Conservation (phyloP, 2,797 vertebrate genomes). For the Trichosurus vulpecula region DNA sequence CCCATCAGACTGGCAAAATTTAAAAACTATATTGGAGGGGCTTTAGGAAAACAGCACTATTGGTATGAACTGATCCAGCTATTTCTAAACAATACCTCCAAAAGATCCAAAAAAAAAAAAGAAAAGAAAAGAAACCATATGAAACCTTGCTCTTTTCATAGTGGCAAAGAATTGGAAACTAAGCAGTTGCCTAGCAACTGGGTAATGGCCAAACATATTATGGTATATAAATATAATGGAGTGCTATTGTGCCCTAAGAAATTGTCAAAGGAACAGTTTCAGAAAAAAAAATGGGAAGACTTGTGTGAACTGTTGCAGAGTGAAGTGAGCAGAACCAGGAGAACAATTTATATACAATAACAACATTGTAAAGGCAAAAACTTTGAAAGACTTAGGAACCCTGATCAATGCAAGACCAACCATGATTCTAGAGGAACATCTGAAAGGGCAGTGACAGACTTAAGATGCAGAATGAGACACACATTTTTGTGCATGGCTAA, state of each 20-base stretch:
- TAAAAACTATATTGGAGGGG: neutral
- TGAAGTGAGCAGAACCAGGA: neutral
- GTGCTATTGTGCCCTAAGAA: neutral
- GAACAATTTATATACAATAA: neutral
- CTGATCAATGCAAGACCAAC: neutral
- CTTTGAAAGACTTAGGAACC: neutral
- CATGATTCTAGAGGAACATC: neutral
- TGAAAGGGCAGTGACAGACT: neutral
- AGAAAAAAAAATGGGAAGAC: neutral
- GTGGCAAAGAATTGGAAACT: neutral
- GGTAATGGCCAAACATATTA: neutral
- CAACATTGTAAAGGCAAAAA: neutral
- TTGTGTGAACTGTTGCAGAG: neutral
- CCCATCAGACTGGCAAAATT: neutral
- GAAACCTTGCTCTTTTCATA: neutral
- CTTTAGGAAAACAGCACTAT: neutral
- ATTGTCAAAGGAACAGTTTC: neutral
- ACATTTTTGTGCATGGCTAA: neutral
- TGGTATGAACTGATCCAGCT: neutral
- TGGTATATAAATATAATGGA: neutral
- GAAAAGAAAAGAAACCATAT: neutral
- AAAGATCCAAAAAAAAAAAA: neutral
- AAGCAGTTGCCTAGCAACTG: neutral
- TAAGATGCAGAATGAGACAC: neutral
- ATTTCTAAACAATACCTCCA: neutral